phyloP scores from a whole-genome alignment of 2,797 vertebrate genomes.

The Enteromius paludinosus region DNA sequence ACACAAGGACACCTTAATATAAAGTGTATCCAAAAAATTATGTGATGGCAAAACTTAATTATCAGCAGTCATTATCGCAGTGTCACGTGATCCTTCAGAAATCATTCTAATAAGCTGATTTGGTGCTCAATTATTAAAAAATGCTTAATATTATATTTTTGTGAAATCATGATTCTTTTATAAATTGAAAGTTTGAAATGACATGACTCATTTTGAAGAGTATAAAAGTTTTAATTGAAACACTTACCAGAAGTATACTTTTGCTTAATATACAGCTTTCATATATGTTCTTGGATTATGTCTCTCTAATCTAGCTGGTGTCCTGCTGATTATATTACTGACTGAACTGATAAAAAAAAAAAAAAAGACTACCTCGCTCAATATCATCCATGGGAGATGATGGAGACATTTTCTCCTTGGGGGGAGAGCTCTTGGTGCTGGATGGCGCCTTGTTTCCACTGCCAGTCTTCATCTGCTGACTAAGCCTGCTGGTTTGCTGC shows the following conservation, averaged over 20 bases:
- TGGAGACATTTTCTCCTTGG: constrained; percentile 87
- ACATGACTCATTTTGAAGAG: background rate
- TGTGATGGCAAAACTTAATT: background rate
- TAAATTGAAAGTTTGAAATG: background rate
- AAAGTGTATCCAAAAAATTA: background rate
- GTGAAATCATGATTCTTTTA: background rate
- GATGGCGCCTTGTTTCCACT: constrained; percentile 80
- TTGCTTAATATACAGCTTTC: background rate
- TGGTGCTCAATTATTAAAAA: background rate
- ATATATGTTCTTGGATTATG: background rate
- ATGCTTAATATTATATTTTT: background rate
- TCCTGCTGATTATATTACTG: background rate
- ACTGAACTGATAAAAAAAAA: background rate
- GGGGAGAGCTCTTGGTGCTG: constrained; percentile 82
- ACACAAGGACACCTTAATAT: background rate
- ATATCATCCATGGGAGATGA: constrained; percentile 93
- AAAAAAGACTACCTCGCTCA: constrained; percentile 83
- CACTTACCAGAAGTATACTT: background rate
- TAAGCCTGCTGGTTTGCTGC: constrained; percentile 79
- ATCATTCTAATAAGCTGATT: background rate
- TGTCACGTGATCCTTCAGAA: background rate
- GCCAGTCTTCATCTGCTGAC: constrained; percentile 78
- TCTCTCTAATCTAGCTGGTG: background rate
- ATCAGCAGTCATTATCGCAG: background rate
- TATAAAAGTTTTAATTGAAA: background rate